Evolutionary conservation across 1,140 invertebrate genomes (phyloP).

Genomic region (Psilanteris sp.): DNA sequence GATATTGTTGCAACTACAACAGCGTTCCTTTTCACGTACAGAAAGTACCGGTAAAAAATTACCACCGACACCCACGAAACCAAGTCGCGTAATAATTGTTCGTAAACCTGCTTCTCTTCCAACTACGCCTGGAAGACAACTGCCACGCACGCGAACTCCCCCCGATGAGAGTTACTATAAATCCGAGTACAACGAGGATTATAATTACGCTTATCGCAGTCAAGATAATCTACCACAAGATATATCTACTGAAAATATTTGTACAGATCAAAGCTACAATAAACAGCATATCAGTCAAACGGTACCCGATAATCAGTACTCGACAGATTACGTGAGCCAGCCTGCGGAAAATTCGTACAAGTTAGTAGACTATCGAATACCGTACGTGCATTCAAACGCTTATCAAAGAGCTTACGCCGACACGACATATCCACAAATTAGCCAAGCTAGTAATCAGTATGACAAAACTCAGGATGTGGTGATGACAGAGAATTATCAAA

Average conservation of each 20-base stretch:
- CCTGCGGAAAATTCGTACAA: slow-evolving; percentile 70
- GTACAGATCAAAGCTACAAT: slow-evolving; percentile 64
- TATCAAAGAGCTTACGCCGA: slow-evolving; percentile 78
- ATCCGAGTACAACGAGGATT: slow-evolving; percentile 84
- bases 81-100: slow-evolving; percentile 70
- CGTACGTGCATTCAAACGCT: slow-evolving; percentile 72
- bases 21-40: slow-evolving; percentile 68
- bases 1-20: slow-evolving; percentile 70
- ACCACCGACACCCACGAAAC: slow-evolving; percentile 77
- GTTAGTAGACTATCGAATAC: slow-evolving; percentile 67
- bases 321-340: slow-evolving; percentile 61
- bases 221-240: slow-evolving; percentile 82
- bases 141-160: slow-evolving; percentile 78
- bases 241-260: slow-evolving; percentile 69
- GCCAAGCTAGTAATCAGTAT: slow-evolving; percentile 65
- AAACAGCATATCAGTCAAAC: slow-evolving; percentile 65
- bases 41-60: slow-evolving; percentile 76
- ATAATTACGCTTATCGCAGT: slow-evolving; percentile 85
- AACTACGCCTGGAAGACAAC: slow-evolving; percentile 80
- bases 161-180: slow-evolving; percentile 79
- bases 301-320: slow-evolving; percentile 69
- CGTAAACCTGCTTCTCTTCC: slow-evolving; percentile 79
- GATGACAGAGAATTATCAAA: slow-evolving; percentile 70
- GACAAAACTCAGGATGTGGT: slow-evolving; percentile 65
- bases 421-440: slow-evolving; percentile 68